phyloP scores from a whole-genome alignment of 2,888 invertebrate species.

The Cephus nigrinus region DNA sequence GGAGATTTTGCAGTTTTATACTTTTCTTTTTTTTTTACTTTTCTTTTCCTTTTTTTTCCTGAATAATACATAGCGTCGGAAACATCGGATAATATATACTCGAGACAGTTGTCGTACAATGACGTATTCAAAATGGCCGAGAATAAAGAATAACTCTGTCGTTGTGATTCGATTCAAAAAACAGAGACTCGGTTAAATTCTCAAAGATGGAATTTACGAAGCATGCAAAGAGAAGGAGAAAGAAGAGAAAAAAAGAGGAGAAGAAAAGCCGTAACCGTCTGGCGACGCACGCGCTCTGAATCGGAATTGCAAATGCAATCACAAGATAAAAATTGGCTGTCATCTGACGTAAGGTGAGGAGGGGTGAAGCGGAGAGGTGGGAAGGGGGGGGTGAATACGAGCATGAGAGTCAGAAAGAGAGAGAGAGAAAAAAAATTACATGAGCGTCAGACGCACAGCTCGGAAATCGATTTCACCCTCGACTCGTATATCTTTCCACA shows the following conservation, averaged over 20 bases:
- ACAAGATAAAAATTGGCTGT: conserved; percentile 64
- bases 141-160: background rate
- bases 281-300: conserved; percentile 35
- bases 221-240: background rate
- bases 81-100: background rate
- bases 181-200: background rate
- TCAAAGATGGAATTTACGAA: background rate
- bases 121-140: background rate
- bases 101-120: background rate
- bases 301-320: conserved; percentile 65
- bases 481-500: conserved; percentile 16
- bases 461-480: conserved; percentile 20
- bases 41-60: background rate
- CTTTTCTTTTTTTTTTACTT: background rate
- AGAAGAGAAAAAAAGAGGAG: conserved; percentile 6
- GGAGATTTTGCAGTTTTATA: conserved; percentile 3
- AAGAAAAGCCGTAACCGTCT: conserved; percentile 17
- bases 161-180: background rate
- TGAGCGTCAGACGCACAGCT: conserved; percentile 24
- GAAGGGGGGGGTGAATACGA: conserved; percentile 13
- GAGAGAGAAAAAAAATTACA: conserved; percentile 15
- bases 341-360: conserved; percentile 54
- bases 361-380: conserved; percentile 9
- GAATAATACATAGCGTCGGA: background rate
- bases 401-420: conserved; percentile 8